Evolutionary conservation across 2,797 vertebrate species (phyloP).

Genomic region (Acropternis orthonyx): DNA sequence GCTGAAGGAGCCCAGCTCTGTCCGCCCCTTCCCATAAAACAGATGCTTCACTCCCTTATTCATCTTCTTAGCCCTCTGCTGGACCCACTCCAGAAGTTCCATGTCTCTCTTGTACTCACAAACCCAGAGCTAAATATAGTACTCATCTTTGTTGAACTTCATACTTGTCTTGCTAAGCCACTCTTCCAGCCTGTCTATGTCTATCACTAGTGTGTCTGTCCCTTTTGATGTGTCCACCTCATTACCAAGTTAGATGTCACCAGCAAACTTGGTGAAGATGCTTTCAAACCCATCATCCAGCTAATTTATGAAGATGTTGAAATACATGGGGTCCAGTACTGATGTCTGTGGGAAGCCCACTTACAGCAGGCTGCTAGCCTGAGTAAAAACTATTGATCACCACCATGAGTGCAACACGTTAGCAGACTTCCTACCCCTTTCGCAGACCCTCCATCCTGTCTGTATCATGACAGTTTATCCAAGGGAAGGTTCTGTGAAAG

Average conservation of each 20-base stretch:
- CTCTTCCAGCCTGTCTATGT: background rate
- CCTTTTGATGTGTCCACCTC: background rate
- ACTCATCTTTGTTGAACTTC: background rate
- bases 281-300: background rate
- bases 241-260: background rate
- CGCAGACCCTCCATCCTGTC: fast-evolving
- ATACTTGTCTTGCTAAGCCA: background rate
- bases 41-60: background rate
- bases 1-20: background rate
- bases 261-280: background rate
- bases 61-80: background rate
- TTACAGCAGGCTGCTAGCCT: background rate
- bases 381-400: background rate
- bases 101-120: background rate
- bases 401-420: background rate
- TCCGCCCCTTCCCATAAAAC: background rate
- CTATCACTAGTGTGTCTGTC: background rate
- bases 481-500: background rate
- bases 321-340: background rate
- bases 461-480: background rate
- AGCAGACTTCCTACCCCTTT: background rate
- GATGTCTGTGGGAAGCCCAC: background rate
- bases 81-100: background rate
- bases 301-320: background rate
- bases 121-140: background rate